Base-by-base conservation (phyloP, 1,140 invertebrate species). In the Penaeus indicus region DNA sequence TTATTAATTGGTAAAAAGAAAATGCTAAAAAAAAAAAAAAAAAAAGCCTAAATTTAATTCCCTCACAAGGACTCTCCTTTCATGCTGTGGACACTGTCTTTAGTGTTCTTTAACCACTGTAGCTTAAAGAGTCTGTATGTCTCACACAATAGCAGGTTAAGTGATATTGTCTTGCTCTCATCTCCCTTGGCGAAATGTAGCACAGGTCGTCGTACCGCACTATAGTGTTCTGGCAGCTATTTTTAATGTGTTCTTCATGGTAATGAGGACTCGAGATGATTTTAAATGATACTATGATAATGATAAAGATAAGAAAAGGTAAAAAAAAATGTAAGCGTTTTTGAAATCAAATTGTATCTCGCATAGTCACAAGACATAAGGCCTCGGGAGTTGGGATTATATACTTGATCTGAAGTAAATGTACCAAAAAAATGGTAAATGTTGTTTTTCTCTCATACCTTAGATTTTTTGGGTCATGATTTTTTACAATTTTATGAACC, bases 361-460 rank as follows among this genome's bases (percentile, higher is more conserved):
- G 21, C 32, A 5, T 78, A 38, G 21, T 78, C 32, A 38, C 21
- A 47, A 22, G 47, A 64, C 27, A 47, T 78, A 22, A 77, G 38
- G 78, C 72, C 82, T 77, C 83, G 81, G 87, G 87, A 84, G 81
- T 25, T 88, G 80, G 67, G 87, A 78, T 64, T 79, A 64, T 78
- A 27, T 78, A 88, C 87, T 88, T 88, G 87, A 88, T 88, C 87
- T 88, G 87, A 88, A 86, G 84, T 88, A 88, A 84, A 83, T 88
- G 87, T 88, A 84, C 87, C 87, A 79, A 86, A 86, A 86, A 86
- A 79, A 85, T 38, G 72, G 54, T 69, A 84, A 84, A 27, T 63
- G 61, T 60, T 63, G 80, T 81, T 82, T 82, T 63, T 27, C 60
- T 82, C 63, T 63, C 27, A 60, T 42, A 78, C 77, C 22, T 38